phyloP scores from a whole-genome alignment of 2,888 invertebrate species.

The Drosophila picticornis region DNA sequence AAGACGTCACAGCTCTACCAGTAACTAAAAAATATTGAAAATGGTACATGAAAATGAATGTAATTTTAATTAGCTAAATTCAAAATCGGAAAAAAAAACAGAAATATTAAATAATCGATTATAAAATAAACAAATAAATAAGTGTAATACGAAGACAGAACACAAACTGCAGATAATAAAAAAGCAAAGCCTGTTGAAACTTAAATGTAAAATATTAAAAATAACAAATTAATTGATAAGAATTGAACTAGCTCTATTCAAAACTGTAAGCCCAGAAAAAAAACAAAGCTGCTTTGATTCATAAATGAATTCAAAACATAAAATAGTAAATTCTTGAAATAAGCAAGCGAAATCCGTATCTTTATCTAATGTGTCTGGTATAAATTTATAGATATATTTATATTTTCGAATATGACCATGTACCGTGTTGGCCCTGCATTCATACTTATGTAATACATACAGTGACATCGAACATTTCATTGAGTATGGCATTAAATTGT shows the following conservation, averaged over 20 bases:
- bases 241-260: rapidly evolving
- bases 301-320: neutral
- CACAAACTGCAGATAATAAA: neutral
- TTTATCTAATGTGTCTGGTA: neutral
- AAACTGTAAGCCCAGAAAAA: neutral
- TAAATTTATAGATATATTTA: neutral
- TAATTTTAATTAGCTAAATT: neutral
- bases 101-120: neutral
- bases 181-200: neutral
- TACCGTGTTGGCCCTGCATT: neutral
- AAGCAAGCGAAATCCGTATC: neutral
- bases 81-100: rapidly evolving
- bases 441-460: conserved; percentile 36
- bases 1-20: rapidly evolving
- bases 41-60: neutral
- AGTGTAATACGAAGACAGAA: neutral
- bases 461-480: conserved; percentile 45
- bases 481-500: conserved; percentile 69
- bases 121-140: neutral
- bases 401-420: neutral
- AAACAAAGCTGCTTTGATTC: neutral
- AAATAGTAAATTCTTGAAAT: neutral
- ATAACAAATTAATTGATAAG: neutral
- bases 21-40: neutral
- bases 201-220: neutral